phyloP scores from a whole-genome alignment of 2,888 invertebrate genomes.

The Brenthis ino region DNA sequence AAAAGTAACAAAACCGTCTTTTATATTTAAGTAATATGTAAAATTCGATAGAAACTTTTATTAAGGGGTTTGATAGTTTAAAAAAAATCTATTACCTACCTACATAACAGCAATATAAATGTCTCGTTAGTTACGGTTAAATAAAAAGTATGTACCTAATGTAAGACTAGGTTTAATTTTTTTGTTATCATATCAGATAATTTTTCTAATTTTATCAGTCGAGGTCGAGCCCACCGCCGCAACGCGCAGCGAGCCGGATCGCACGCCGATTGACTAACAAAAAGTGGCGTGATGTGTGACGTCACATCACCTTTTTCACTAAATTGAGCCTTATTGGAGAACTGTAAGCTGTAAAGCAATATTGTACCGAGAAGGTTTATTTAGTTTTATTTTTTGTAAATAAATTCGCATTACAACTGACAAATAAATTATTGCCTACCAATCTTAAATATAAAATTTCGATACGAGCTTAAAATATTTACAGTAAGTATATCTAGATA shows the following conservation, averaged over 20 bases:
- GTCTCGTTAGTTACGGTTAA: too few relatives aligned
- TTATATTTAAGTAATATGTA: too few relatives aligned
- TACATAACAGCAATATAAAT: too few relatives aligned
- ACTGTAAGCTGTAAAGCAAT: conserved; percentile 31
- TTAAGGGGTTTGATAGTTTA: too few relatives aligned
- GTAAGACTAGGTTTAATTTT: conserved; percentile 6
- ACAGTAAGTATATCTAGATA: too few relatives aligned
- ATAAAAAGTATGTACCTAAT: not conserved
- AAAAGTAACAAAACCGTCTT: too few relatives aligned
- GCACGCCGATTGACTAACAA: conserved; percentile 71
- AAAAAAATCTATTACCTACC: too few relatives aligned
- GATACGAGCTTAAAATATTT: not conserved
- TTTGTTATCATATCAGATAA: conserved; percentile 12
- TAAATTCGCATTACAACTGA: conserved; percentile 9
- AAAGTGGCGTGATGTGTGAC: conserved; percentile 82
- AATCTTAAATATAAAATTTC: conserved; percentile 13
- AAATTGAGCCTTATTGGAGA: conserved; percentile 62
- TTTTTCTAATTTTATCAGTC: conserved; percentile 39
- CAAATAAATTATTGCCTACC: conserved; percentile 7
- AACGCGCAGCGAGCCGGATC: conserved; percentile 65
- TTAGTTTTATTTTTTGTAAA: conserved; percentile 24
- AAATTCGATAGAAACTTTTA: too few relatives aligned
- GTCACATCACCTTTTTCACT: conserved; percentile 76
- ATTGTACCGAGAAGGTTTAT: conserved; percentile 23
- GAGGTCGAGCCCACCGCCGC: conserved; percentile 44